Evolutionary conservation across 2,888 invertebrate species (phyloP).

Genomic region (Euphydryas editha): DNA sequence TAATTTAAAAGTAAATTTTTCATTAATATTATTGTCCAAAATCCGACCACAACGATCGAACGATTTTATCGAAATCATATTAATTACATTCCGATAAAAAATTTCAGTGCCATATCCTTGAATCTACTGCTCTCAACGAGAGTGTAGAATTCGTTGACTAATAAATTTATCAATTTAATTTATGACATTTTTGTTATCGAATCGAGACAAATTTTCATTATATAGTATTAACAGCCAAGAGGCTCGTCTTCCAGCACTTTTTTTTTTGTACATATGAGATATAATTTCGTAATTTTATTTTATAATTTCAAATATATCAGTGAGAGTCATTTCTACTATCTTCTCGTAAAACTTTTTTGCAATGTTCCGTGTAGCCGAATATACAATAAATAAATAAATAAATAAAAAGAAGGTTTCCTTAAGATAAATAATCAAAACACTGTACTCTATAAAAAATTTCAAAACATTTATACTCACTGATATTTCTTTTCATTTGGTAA

Average conservation of each 20-base stretch:
- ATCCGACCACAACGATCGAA: not conserved
- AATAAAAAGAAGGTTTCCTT: too few species aligned
- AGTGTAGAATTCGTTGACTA: slow-evolving; percentile 1
- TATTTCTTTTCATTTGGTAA: too few species aligned
- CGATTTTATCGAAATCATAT: not conserved
- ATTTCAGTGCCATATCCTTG: slow-evolving; percentile 16
- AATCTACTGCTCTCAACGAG: slow-evolving; percentile 1
- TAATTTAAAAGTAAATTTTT: not conserved
- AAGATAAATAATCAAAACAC: too few species aligned
- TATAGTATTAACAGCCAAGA: slow-evolving; percentile 25
- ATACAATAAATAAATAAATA: too few species aligned
- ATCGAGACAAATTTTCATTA: not conserved
- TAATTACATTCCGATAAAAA: slow-evolving; percentile 1
- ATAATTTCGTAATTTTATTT: slow-evolving; percentile 1
- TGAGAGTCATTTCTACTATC: not conserved
- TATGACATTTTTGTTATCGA: slow-evolving; percentile 8
- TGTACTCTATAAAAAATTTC: too few species aligned
- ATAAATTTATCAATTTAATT: not conserved
- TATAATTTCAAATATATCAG: not conserved
- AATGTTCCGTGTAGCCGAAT: too few species aligned
- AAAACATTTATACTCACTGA: too few species aligned
- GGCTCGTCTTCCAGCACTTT: slow-evolving; percentile 26
- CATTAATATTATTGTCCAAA: not conserved
- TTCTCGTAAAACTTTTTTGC: too few species aligned
- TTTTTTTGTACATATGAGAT: slow-evolving; percentile 20